Evolutionary conservation across 2,888 invertebrate genomes (phyloP).

Genomic region (Clostera curtula): DNA sequence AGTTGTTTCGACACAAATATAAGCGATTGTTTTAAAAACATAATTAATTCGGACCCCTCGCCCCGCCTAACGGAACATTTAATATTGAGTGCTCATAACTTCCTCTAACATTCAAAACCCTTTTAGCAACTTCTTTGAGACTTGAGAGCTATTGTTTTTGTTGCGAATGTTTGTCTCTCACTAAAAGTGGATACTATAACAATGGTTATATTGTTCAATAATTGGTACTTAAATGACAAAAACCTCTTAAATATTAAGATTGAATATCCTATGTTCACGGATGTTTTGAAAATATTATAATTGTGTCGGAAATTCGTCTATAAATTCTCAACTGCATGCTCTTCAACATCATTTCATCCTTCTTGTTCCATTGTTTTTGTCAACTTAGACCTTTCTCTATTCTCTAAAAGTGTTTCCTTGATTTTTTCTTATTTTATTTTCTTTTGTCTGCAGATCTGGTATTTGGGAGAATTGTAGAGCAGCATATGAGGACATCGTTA

Average conservation of each 20-base stretch:
- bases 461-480: slow-evolving; percentile 97
- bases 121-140: slow-evolving; percentile 54
- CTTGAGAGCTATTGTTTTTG: slow-evolving; percentile 32
- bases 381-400: slow-evolving; percentile 25
- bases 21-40: slow-evolving; percentile 73
- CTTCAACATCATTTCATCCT: slow-evolving; percentile 23
- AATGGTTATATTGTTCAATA: slow-evolving; percentile 3
- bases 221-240: no score
- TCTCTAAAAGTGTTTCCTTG: slow-evolving; percentile 35
- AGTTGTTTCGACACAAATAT: slow-evolving; percentile 65
- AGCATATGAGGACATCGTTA: slow-evolving; percentile 95
- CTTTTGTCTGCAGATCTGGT: slow-evolving; percentile 81
- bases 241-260: no score
- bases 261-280: background rate
- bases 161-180: slow-evolving; percentile 34
- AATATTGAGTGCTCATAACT: slow-evolving; percentile 74
- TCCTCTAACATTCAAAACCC: slow-evolving; percentile 64
- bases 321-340: no score
- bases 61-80: slow-evolving; percentile 67
- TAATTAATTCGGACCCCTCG: slow-evolving; percentile 72
- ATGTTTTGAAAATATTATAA: background rate
- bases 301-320: no score
- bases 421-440: slow-evolving; percentile 59
- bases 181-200: slow-evolving; percentile 9
- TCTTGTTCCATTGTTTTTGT: slow-evolving; percentile 27